Evolutionary conservation across 1,140 invertebrate genomes (phyloP).

Genomic region (Pentalonia nigronervosa): DNA sequence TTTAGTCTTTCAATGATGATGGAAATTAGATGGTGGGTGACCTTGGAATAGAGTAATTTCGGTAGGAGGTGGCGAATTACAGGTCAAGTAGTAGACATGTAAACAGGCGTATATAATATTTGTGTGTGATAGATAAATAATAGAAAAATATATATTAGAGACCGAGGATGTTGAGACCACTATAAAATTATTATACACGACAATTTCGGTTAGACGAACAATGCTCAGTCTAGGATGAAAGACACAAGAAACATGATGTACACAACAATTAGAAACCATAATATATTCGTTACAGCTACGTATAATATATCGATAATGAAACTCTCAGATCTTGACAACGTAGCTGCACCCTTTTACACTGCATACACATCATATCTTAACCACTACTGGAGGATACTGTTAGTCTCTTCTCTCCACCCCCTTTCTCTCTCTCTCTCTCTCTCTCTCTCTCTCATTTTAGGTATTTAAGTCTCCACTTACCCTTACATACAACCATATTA

Average conservation of each 20-base stretch:
- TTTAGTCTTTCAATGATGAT: too few relatives aligned
- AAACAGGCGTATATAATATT: too few relatives aligned
- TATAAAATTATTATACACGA: background rate
- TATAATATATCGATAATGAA: constrained; percentile 27
- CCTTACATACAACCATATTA: background rate
- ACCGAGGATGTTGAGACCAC: background rate
- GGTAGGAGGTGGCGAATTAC: too few relatives aligned
- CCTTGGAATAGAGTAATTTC: too few relatives aligned
- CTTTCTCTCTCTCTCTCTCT: background rate
- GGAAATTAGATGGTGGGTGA: background rate
- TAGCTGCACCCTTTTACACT: background rate
- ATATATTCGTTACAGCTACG: background rate
- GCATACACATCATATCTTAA: background rate
- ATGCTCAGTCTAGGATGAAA: background rate
- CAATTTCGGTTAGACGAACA: background rate
- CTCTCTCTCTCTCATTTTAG: background rate
- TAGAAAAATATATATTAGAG: background rate
- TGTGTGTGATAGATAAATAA: background rate
- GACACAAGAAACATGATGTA: background rate
- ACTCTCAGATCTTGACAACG: background rate
- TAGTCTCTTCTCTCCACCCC: background rate
- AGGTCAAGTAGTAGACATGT: too few relatives aligned
- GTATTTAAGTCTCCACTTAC: background rate
- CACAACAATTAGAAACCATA: background rate
- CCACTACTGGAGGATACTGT: background rate